Evolutionary conservation across 2,797 vertebrate species (phyloP), one percentile per base, ranked within the genome.

Genomic region (Valencia hispanica): DNA sequence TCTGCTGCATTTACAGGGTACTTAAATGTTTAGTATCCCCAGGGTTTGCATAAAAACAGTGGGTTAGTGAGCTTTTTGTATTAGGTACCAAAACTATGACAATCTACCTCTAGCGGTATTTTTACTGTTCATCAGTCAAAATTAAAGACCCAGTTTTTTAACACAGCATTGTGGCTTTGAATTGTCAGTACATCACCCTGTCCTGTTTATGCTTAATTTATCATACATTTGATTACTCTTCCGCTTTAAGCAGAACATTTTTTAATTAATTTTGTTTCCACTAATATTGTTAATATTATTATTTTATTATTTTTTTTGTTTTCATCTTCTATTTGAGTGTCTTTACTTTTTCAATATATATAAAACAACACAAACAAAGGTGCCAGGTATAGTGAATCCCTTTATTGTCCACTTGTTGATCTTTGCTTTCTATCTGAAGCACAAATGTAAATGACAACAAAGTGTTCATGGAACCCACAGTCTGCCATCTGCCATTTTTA

Each of bases 361-460:
- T 17, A 30, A 57, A 57, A 69, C 17, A 36, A 22, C 22, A 74
- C 61, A 12, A 57, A 78, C 47, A 61, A 65, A 78, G 50, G 3
- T 65, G 15, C 12, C 45, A 63, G 4, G 11, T 70, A 22, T 41
- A 85, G 73, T 25, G 0, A 79, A 81, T 36, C 22, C 15, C 41
- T 89, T 85, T 78, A 80, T 80, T 80, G 63, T 85, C n/a, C 20
- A 59, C 5, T 59, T 59, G 45, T 12, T 47, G 14, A 59, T 25
- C 59, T 34, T 61, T 34, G 30, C 15, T 61, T 32, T 59, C 27
- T 59, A 5, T 59, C 45, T 2, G 53, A 15, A 48, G 34, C 57
- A 30, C 75, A 41, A n/a, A n/a, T n/a, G n/a, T n/a, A n/a, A n/a
- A 41, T 66, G 41, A 74, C 57, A 59, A 20, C 61, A 51, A 66